Evolutionary conservation across 1,140 invertebrate genomes (phyloP).

Genomic region (Olivierus martensii): DNA sequence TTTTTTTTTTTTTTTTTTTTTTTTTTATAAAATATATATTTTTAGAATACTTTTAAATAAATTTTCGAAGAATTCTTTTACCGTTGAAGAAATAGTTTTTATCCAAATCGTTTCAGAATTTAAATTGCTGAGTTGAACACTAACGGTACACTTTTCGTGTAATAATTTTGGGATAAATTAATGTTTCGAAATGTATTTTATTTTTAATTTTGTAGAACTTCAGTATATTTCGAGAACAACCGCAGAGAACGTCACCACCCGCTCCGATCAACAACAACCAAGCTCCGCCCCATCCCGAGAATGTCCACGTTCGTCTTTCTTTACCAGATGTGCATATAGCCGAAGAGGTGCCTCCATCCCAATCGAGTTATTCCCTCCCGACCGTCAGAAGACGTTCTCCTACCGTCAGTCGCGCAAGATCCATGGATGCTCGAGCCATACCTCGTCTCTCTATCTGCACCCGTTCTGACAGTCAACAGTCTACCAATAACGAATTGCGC

Average conservation of each 20-base stretch:
- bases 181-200: too few species aligned
- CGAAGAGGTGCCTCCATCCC: conserved; percentile 8
- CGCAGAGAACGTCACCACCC: conserved; percentile 6
- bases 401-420: conserved; percentile 10
- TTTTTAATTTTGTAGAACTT: conserved; percentile 11
- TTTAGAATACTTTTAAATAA: conserved; percentile 2
- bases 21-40: neutral
- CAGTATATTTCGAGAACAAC: conserved; percentile 15
- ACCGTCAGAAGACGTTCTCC: conserved; percentile 11
- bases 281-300: conserved; percentile 6
- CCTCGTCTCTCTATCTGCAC: conserved; percentile 10
- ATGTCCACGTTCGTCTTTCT: conserved; percentile 11
- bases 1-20: too few species aligned
- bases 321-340: conserved; percentile 12
- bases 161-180: too few species aligned
- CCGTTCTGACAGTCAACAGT: conserved; percentile 8
- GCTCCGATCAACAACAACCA: neutral
- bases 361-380: conserved; percentile 14
- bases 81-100: too few species aligned
- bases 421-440: conserved; percentile 15
- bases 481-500: neutral
- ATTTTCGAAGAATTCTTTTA: too few species aligned
- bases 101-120: too few species aligned
- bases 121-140: too few species aligned
- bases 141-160: too few species aligned